phyloP scores from a whole-genome alignment of 2,888 invertebrate species.

The Orthosia incerta region DNA sequence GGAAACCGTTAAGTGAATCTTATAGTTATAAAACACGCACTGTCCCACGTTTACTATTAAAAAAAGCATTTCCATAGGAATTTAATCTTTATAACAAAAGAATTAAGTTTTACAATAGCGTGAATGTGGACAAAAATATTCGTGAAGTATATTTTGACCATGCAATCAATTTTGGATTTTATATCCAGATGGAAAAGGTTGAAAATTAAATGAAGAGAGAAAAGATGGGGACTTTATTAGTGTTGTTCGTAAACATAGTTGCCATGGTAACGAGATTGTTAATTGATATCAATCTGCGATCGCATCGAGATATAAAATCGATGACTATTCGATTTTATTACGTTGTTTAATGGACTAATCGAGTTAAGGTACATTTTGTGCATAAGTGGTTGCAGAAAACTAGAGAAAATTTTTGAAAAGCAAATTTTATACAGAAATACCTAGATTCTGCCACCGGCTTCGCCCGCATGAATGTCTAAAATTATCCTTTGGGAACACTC shows the following conservation, averaged over 20 bases:
- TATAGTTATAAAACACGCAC: conserved; percentile 55
- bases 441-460: too few relatives aligned
- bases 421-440: too few relatives aligned
- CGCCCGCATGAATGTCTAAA: too few relatives aligned
- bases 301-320: conserved; percentile 51
- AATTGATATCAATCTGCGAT: conserved; percentile 65
- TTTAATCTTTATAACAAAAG: accelerated
- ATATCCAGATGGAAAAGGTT: accelerated
- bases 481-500: too few relatives aligned
- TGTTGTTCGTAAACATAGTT: conserved; percentile 60
- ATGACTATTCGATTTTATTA: conserved; percentile 52
- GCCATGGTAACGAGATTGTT: conserved; percentile 59
- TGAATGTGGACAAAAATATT: not conserved
- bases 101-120: not conserved
- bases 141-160: not conserved
- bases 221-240: conserved; percentile 27
- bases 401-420: not conserved
- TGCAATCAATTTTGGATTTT: conserved; percentile 19
- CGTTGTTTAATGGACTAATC: conserved; percentile 18
- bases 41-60: conserved; percentile 31
- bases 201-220: conserved; percentile 10
- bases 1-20: conserved; percentile 61
- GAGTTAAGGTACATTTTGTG: not conserved
- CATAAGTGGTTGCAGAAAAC: not conserved
- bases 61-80: not conserved